Base-by-base conservation (phyloP, 1,140 invertebrate species). In the Battus philenor region DNA sequence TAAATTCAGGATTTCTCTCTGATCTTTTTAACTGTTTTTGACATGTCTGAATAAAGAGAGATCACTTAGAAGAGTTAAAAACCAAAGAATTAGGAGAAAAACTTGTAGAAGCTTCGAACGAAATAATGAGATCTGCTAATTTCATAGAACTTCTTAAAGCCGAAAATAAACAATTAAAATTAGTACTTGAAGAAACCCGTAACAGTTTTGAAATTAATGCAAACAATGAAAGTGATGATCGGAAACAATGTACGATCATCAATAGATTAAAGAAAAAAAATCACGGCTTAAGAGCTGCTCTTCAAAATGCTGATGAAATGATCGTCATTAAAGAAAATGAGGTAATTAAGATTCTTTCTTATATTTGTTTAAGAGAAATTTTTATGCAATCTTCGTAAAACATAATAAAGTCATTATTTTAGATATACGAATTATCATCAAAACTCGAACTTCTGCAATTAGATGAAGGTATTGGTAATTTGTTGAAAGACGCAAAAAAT, bases 31-130 rank as follows among this genome's bases (percentile, higher is more conserved):
- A 29, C 13, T 6, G 22, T 46, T n/a, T 15, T 43, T 12, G n/a
- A n/a, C n/a, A n/a, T n/a, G n/a, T n/a, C n/a, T n/a, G n/a, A n/a
- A n/a, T n/a, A 16, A 27, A 26, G 11, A 11, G 26, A 43, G 90
- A 91, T 29, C 76, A 85, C 16, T 87, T 88, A 50, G 86, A 91
- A 54, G 91, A 94, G 58, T 61, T 85, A 36, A 90, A 92, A 77
- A 90, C 94, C 45, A 77, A 86, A 44, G 87, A 91, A 52, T 73
- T 96, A 18, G 90, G 93, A 70, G 86, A 87, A 16, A 90, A 93
- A 76, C 73, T 95, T 7, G 66, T 87, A 12, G 88, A 90, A 61
- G 93, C 93, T n/a, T 90, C 90, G 2, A 77, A 86, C 44, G 91
- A 94, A 74, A 90, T 95, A 54, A 33, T 75, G 15, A 48, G 69